phyloP scores from a whole-genome alignment of 2,797 vertebrate species.

The Rhinichthys osculus region DNA sequence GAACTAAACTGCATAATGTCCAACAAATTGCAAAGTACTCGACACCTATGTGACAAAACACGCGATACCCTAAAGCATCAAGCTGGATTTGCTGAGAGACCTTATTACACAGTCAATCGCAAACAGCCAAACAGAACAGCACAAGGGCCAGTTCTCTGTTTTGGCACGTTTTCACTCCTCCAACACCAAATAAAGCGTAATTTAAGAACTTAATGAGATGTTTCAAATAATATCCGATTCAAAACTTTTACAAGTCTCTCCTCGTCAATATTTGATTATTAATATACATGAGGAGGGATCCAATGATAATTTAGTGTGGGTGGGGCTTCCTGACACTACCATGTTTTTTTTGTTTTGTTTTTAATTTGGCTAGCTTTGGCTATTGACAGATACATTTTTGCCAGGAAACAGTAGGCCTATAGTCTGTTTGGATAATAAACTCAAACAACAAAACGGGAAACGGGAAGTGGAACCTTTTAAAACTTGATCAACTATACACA shows the following conservation, averaged over 20 bases:
- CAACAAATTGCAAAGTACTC: not conserved
- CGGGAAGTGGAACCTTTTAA: not conserved
- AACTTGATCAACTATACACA: not conserved
- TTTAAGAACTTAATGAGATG: no score
- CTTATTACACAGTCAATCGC: not conserved
- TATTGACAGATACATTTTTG: not conserved
- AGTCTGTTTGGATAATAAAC: not conserved
- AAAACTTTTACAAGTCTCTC: not conserved
- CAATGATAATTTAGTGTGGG: not conserved
- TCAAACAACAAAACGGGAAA: not conserved
- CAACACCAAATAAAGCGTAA: not conserved
- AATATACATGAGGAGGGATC: not conserved
- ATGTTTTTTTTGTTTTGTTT: not conserved
- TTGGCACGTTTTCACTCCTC: not conserved
- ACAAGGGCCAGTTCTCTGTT: not conserved
- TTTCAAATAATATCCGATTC: not conserved
- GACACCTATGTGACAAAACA: not conserved
- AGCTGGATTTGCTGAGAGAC: not conserved
- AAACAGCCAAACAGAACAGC: not conserved
- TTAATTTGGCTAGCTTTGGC: no score
- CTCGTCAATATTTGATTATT: not conserved
- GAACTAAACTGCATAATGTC: not conserved
- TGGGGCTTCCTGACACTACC: not conserved
- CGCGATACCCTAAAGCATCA: not conserved
- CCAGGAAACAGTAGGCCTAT: not conserved